Conservation (phyloP, 2,113 vertebrate species). For the Mionectes macconnelli region DNA sequence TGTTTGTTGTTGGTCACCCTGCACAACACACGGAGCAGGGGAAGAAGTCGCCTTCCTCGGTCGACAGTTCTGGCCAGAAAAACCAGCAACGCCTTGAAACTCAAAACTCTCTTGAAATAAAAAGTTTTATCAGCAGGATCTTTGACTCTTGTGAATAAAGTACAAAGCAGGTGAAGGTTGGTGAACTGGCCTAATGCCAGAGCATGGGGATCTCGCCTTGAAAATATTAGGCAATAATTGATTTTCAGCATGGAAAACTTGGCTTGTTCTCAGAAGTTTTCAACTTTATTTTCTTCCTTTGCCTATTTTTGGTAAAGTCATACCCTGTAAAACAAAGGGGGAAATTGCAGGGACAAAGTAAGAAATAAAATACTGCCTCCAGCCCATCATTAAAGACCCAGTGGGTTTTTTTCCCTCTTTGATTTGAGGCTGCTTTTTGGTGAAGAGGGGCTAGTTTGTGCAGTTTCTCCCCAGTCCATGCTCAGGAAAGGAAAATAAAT, state of each 20-base stretch:
- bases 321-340: slow-evolving; percentile 52
- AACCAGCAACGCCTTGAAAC: slow-evolving; percentile 4
- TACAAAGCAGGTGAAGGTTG: slow-evolving; percentile 37
- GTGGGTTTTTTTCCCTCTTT: slow-evolving; percentile 2
- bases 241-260: slow-evolving; percentile 48
- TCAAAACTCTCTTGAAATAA: slow-evolving; percentile 4
- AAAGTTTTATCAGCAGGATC: not conserved
- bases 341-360: slow-evolving; percentile 39
- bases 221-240: slow-evolving; percentile 17
- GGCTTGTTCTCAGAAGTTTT: slow-evolving; percentile 12
- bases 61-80: not conserved
- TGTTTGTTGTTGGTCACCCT: slow-evolving; percentile 43
- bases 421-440: not conserved
- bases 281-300: slow-evolving; percentile 56
- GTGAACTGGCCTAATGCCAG: slow-evolving; percentile 13
- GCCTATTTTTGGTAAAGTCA: slow-evolving; percentile 53
- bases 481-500: not conserved
- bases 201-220: not conserved
- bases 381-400: not conserved
- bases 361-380: slow-evolving; percentile 28
- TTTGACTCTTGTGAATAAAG: not conserved
- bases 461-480: not conserved
- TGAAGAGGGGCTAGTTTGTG: not conserved
- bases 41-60: not conserved
- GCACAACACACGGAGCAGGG: not conserved